Evolutionary conservation across 1,140 invertebrate species (phyloP), one percentile per base, ranked within the genome.

Genomic region (Sycophaga agraensis): DNA sequence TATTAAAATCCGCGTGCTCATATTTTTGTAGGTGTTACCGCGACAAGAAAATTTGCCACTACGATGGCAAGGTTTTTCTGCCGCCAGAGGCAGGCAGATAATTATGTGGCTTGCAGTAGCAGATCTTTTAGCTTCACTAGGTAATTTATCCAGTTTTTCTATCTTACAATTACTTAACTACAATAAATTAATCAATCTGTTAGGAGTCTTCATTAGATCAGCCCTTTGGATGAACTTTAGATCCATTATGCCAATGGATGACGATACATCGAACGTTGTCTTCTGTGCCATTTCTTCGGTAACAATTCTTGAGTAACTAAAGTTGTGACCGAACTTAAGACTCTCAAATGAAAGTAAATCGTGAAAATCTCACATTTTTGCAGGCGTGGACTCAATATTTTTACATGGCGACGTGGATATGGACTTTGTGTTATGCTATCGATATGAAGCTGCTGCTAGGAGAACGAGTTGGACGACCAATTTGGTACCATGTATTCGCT

Each of bases 301-400:
- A 84, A 86, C 82, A 28, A 19, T 5, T 24, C 21, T 22, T 22
- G 3, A 24, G 1, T 4, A 3, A 24, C 2, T 11, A 24, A 19
- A 17, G 28, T 49, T 34, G 26, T 49, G 17, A 3, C 16, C 16
- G 11, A n/a, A 3, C n/a, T 26, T 1, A 14, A 26, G 17, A 6
- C 11, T 2, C 8, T 34, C 2, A 7, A 48, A 2, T 11, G 16
- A 42, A 6, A 16, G 3, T 24, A n/a, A 26, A 19, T n/a, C n/a
- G n/a, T n/a, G 22, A 7, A 49, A 54, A 45, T 45, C 4, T 1
- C 39, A 40, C 24, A 39, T 53, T 0, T 1, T 81, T 84, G 59
- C 67, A 92, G 90, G 89, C 88, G 8, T 91, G 89, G 86, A 91
- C 88, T 24, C 89, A 93, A 71, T 92, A 91, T 72, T 93, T 92